A percentile compares a stretch with the other conserved stretches of the same genome.
phyloP scores from a whole-genome alignment of 2,888 invertebrate species.

The Meteorus colon region DNA sequence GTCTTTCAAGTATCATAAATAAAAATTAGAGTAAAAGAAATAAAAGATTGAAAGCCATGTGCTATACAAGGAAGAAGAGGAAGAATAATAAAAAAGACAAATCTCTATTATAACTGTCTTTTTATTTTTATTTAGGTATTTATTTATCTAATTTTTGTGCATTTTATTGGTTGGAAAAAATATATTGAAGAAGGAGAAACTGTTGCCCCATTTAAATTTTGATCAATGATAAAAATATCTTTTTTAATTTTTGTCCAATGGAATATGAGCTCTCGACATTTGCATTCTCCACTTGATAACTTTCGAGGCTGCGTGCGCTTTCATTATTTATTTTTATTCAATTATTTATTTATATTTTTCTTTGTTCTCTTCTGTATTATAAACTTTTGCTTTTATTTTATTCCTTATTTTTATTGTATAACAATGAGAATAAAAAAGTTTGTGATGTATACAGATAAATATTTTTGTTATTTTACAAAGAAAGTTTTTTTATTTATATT shows the following conservation, averaged over 20 bases:
- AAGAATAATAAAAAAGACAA: too few relatives aligned
- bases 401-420: too few relatives aligned
- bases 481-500: too few relatives aligned
- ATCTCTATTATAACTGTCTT: neutral
- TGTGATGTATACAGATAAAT: too few relatives aligned
- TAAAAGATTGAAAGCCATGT: neutral
- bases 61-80: neutral
- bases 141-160: neutral
- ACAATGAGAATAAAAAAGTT: too few relatives aligned
- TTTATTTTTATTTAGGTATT: too few relatives aligned
- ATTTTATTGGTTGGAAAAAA: neutral
- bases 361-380: too few relatives aligned
- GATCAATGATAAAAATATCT: constrained; percentile 19
- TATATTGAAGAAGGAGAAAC: constrained; percentile 1
- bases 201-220: neutral
- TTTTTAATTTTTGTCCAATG: too few relatives aligned
- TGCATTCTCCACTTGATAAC: constrained; percentile 17
- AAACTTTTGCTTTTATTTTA: too few relatives aligned
- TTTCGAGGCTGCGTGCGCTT: neutral
- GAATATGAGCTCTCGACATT: constrained; percentile 1
- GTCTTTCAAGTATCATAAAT: neutral
- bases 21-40: too few relatives aligned
- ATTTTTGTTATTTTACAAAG: too few relatives aligned
- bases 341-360: too few relatives aligned
- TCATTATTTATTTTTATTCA: neutral